Conservation (phyloP, 1,140 invertebrate genomes). For the Tetraneura akinire region DNA sequence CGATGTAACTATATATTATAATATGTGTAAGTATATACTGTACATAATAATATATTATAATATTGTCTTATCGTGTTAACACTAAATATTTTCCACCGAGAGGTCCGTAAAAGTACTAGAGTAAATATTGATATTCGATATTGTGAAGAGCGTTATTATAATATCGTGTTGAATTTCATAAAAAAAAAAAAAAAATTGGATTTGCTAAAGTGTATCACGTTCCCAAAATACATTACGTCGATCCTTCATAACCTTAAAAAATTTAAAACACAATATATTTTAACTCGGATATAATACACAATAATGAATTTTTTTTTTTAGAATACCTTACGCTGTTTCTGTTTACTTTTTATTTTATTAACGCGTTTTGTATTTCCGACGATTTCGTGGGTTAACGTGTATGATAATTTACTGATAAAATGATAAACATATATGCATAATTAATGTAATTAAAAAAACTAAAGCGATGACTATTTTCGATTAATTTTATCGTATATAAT, state of each 20-base stretch:
- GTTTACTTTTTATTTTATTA: too few species aligned
- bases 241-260: slow-evolving; percentile 4
- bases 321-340: too few species aligned
- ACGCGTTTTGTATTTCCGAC: not conserved
- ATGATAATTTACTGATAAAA: not conserved
- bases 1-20: too few species aligned
- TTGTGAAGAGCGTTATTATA: not conserved
- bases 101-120: slow-evolving; percentile 1
- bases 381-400: not conserved
- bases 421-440: too few species aligned
- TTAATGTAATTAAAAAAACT: slow-evolving; percentile 19
- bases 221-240: slow-evolving; percentile 1
- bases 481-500: slow-evolving; percentile 15
- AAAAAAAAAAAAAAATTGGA: not conserved
- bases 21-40: too few species aligned
- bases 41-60: too few species aligned
- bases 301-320: too few species aligned
- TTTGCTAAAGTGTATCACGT: slow-evolving; percentile 30
- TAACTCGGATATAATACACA: too few species aligned
- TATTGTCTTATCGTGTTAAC: not conserved
- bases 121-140: slow-evolving; percentile 44
- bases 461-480: slow-evolving; percentile 4
- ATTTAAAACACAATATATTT: not conserved
- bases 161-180: slow-evolving; percentile 16
- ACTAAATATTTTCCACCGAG: not conserved